Evolutionary conservation across 2,113 vertebrate genomes (phyloP).

Genomic region (Varanus salvator): DNA sequence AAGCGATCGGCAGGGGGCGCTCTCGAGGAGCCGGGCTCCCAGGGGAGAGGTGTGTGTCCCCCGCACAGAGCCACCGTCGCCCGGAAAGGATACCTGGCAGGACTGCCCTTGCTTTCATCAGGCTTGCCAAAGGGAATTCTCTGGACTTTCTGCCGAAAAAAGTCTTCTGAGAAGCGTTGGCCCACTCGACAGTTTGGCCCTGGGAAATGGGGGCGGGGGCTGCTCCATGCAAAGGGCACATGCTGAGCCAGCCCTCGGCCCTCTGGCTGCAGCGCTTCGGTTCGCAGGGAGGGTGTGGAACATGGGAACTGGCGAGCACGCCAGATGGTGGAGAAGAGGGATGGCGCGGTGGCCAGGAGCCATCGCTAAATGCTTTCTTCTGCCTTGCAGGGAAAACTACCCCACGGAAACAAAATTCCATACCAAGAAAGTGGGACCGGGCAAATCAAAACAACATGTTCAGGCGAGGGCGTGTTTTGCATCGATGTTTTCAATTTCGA

Average conservation of each 20-base stretch:
- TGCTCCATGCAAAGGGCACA: too few relatives aligned
- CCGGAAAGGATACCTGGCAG: background rate
- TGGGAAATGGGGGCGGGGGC: too few relatives aligned
- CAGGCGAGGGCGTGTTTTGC: background rate
- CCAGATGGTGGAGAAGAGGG: too few relatives aligned
- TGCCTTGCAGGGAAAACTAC: background rate
- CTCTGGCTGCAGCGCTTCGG: too few relatives aligned
- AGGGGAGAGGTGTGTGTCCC: background rate
- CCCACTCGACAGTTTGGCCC: background rate
- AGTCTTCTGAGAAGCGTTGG: background rate
- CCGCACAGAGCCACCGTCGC: too few relatives aligned
- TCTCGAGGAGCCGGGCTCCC: too few relatives aligned
- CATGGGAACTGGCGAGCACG: too few relatives aligned
- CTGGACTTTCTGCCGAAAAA: background rate
- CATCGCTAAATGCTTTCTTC: background rate
- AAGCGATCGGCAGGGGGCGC: background rate
- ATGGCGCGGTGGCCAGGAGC: too few relatives aligned
- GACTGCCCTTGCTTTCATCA: background rate
- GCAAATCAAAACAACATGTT: background rate
- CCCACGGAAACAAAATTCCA: background rate
- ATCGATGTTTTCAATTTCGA: background rate
- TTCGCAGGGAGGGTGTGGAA: too few relatives aligned
- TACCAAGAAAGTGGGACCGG: background rate
- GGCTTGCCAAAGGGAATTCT: background rate
- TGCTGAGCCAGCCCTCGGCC: too few relatives aligned